Percentiles rank a stretch among this genome's conserved stretches.
phyloP scores from a whole-genome alignment of 1,140 invertebrate genomes.

The Zelostemma sp. region DNA sequence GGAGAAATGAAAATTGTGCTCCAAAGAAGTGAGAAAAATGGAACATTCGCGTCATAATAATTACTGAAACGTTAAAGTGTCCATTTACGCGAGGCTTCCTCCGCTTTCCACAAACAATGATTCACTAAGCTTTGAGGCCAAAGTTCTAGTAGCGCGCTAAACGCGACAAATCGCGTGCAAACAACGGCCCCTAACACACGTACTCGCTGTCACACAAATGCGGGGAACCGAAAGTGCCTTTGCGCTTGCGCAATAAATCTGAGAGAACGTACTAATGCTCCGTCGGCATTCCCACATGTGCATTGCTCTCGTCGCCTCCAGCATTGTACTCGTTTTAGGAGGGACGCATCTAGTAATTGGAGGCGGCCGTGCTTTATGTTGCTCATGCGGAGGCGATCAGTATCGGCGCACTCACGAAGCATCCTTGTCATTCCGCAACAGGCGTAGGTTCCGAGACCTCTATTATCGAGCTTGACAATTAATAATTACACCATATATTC shows the following conservation, averaged over 20 bases:
- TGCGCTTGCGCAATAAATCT: conserved; percentile 52
- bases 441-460: conserved; percentile 28
- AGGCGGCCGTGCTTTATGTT: conserved; percentile 29
- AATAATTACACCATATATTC: conserved; percentile 61
- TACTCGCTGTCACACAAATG: conserved; percentile 23
- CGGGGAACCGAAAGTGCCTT: conserved; percentile 11
- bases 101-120: too few species aligned
- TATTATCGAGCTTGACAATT: conserved; percentile 57
- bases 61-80: too few species aligned
- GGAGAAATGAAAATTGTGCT: too few species aligned
- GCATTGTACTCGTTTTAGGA: conserved; percentile 46
- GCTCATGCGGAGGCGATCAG: conserved; percentile 34
- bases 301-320: conserved; percentile 19
- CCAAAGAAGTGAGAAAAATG: too few species aligned
- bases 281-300: conserved; percentile 8
- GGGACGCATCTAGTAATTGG: conserved; percentile 53
- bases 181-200: conserved; percentile 19
- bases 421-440: conserved; percentile 31
- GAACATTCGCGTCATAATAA: too few species aligned
- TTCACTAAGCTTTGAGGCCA: neutral
- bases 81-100: too few species aligned
- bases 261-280: neutral
- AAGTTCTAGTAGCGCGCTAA: neutral
- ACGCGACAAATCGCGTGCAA: neutral
- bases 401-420: conserved; percentile 33